Evolutionary conservation across 2,113 vertebrate species (phyloP), one percentile per base, ranked within the genome.

Genomic region (Nestor notabilis): DNA sequence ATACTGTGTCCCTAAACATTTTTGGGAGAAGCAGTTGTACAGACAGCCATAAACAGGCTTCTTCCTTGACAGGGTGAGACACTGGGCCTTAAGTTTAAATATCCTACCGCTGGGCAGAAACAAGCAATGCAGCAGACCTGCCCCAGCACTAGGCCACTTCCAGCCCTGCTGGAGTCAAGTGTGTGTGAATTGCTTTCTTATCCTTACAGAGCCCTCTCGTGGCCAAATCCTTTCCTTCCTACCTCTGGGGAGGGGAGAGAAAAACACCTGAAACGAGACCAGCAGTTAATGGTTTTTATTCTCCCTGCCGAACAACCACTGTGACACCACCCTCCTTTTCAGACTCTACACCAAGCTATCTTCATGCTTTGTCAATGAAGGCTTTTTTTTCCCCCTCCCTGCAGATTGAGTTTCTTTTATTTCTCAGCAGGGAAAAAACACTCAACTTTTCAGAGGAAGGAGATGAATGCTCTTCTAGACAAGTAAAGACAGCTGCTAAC

Each of bases 131-230:
- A 68, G 41, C 81, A 46, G 69, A 56, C 37, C 14, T 13, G 8
- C 29, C 17, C 1, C 17, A 4, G 27, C 63, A 10, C 20, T 0
- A 0, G 4, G n/a, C 21, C 29, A 1, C 56, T 18, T 60, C 23
- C 25, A 28, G 37, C 63, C 27, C 29, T 9, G 49, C 75, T 16
- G 39, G 10, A 13, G 12, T 16, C 18, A 1, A 1, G 35, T 27
- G 4, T 11, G 33, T 2, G 16, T 7, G 21, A 29, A 17, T 33
- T 20, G 17, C 35, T 74, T 69, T 24, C 39, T 27, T 41, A 83
- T 79, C 91, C 75, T 2, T 9, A 52, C 60, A 70, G 93, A 61
- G 95, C 95, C 96, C 91, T 91, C 95, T 94, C 2, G 65, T 91
- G 96, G 95, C 44, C 90, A 85, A 64, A 25, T 35, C 18, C 35